These are phyloP conservation scores for Homalodisca vitripennis DNA, from an alignment of 1,140 invertebrate genomes.

Conservation along the genomic window DNA sequence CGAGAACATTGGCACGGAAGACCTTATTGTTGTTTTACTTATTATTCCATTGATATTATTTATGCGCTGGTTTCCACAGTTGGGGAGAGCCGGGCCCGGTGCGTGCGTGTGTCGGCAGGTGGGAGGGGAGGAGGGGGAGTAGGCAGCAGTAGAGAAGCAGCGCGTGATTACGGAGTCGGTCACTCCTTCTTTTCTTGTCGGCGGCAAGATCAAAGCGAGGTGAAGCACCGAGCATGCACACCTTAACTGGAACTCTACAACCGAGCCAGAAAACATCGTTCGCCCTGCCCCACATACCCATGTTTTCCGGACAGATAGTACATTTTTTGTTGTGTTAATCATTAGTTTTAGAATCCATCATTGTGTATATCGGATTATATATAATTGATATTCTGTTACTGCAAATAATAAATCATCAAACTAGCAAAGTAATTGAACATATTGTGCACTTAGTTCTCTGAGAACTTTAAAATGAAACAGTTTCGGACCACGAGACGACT, in stretches of 20 bases:
- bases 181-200: constrained; percentile 32
- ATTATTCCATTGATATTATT: constrained; percentile 15
- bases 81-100: neutral
- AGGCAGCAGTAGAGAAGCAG: neutral
- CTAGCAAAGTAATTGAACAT: too few species aligned
- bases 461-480: too few species aligned
- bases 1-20: too few species aligned
- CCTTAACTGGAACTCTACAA: constrained; percentile 35
- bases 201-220: constrained; percentile 34
- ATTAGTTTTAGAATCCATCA: too few species aligned
- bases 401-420: too few species aligned
- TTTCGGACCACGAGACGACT: too few species aligned
- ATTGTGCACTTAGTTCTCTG: too few species aligned
- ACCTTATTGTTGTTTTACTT: constrained; percentile 22
- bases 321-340: too few species aligned
- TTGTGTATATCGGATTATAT: too few species aligned
- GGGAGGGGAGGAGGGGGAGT: neutral
- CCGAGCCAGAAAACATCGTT: constrained; percentile 26
- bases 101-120: neutral
- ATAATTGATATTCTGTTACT: too few species aligned
- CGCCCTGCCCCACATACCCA: constrained; percentile 6
- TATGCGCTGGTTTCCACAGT: too few species aligned
- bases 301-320: neutral
- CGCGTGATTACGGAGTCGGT: constrained; percentile 27
- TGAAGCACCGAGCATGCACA: constrained; percentile 31